Evolutionary conservation across 1,140 invertebrate species (phyloP).

Genomic region (Drosophila bocki): DNA sequence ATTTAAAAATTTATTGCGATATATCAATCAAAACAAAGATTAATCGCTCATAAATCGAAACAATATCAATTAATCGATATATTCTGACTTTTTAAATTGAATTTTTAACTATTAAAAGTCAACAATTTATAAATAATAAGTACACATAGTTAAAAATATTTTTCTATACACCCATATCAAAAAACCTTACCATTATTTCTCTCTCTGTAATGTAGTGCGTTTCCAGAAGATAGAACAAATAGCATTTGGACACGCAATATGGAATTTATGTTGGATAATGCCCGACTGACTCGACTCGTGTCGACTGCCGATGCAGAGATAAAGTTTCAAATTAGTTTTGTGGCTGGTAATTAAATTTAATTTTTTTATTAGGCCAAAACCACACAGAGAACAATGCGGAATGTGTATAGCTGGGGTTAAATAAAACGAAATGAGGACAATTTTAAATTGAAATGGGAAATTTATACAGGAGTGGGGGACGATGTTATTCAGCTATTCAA

Average conservation of each 20-base stretch:
- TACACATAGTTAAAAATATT: too few species aligned
- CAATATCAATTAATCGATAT: too few species aligned
- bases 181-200: not conserved
- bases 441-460: constrained; percentile 40
- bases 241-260: constrained; percentile 77
- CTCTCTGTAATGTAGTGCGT: constrained; percentile 32
- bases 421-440: constrained; percentile 35
- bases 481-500: constrained; percentile 5
- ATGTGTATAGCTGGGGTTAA: constrained; percentile 25
- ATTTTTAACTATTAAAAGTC: too few species aligned
- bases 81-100: too few species aligned
- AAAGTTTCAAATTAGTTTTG: constrained; percentile 82
- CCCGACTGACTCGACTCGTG: constrained; percentile 34
- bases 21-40: too few species aligned
- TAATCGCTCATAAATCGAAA: too few species aligned
- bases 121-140: too few species aligned
- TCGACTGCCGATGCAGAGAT: constrained; percentile 72
- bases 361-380: constrained; percentile 74
- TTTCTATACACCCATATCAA: too few species aligned
- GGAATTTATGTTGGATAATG: constrained; percentile 78
- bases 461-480: not conserved
- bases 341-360: constrained; percentile 81
- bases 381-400: constrained; percentile 30
- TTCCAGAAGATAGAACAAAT: constrained; percentile 68
- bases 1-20: too few species aligned